phyloP scores from a whole-genome alignment of 2,888 invertebrate genomes.

The Hypsopygia costalis region DNA sequence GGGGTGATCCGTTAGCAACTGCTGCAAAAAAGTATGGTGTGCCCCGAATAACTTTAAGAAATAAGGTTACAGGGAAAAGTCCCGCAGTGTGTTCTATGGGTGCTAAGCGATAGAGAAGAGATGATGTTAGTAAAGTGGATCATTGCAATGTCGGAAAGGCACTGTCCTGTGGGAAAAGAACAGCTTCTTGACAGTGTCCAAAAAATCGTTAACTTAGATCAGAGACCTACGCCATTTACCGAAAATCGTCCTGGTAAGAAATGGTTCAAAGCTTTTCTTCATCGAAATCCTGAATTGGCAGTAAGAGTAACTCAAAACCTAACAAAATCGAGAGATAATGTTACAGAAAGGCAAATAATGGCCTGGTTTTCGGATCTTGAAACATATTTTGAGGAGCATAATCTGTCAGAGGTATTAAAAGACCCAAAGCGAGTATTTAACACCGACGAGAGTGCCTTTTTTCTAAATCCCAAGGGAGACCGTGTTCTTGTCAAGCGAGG shows the following conservation, averaged over 20 bases:
- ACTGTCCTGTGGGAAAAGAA: slow-evolving; percentile 11
- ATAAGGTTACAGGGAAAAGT: slow-evolving; percentile 16
- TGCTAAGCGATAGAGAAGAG: slow-evolving; percentile 10
- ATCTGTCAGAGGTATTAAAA: slow-evolving; percentile 17
- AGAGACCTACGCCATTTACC: background rate
- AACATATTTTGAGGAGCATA: slow-evolving; percentile 12
- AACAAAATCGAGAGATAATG: slow-evolving; percentile 5
- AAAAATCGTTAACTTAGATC: background rate
- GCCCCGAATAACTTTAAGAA: slow-evolving; percentile 14
- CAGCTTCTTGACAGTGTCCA: slow-evolving; percentile 11
- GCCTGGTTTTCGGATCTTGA: slow-evolving; percentile 31
- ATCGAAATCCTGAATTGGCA: background rate
- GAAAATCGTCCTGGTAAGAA: background rate
- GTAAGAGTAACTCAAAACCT: background rate
- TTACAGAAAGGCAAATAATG: slow-evolving; percentile 29
- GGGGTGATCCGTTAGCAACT: slow-evolving; percentile 11
- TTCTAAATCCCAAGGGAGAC: slow-evolving; percentile 24
- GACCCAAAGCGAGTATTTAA: slow-evolving; percentile 28
- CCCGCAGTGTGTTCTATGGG: slow-evolving; percentile 11
- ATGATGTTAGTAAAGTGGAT: slow-evolving; percentile 10
- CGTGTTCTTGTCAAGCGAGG: slow-evolving; percentile 24
- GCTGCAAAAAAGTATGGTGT: slow-evolving; percentile 16
- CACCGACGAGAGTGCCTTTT: slow-evolving; percentile 30
- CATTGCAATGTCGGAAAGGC: slow-evolving; percentile 9
- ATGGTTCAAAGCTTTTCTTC: background rate